Evolutionary conservation across 1,140 invertebrate genomes (phyloP).

Genomic region (Tyrophagus putrescentiae): DNA sequence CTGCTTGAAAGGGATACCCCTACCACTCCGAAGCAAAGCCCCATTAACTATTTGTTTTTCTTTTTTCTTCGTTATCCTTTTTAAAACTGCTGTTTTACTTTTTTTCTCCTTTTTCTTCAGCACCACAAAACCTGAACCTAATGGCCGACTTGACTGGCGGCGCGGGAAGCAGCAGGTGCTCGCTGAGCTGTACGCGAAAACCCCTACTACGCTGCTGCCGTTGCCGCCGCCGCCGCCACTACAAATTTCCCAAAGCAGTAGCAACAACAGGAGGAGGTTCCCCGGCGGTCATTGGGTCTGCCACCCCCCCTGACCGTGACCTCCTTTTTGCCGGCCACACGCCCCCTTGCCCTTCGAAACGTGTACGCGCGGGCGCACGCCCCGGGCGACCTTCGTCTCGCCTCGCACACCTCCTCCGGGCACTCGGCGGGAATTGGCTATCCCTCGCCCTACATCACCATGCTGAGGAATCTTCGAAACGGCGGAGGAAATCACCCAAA

Average conservation of each 20-base stretch:
- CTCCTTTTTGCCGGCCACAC: not conserved
- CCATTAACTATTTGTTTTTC: no score
- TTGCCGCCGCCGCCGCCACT: no score
- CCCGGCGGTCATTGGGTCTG: no score
- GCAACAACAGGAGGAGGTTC: no score
- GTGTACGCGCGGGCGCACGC: slow-evolving; percentile 3
- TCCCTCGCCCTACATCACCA: not conserved
- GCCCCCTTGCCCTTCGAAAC: not conserved
- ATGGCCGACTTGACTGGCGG: not conserved
- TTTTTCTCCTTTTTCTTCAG: slow-evolving; percentile 1
- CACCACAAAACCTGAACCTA: not conserved
- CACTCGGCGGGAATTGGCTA: slow-evolving; percentile 6
- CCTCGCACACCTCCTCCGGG: not conserved
- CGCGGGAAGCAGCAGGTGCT: no score
- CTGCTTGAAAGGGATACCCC: no score
- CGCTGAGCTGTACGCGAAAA: no score
- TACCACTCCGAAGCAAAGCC: no score
- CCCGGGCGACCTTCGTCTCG: slow-evolving; percentile 1
- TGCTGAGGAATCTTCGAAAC: not conserved
- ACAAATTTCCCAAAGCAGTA: no score
- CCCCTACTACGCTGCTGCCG: no score
- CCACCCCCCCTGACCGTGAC: not conserved
- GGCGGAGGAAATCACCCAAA: no score
- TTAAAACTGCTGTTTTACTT: not conserved
- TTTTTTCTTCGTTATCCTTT: no score